phyloP scores from a whole-genome alignment of 2,113 vertebrate genomes.

The Fregetta grallaria region DNA sequence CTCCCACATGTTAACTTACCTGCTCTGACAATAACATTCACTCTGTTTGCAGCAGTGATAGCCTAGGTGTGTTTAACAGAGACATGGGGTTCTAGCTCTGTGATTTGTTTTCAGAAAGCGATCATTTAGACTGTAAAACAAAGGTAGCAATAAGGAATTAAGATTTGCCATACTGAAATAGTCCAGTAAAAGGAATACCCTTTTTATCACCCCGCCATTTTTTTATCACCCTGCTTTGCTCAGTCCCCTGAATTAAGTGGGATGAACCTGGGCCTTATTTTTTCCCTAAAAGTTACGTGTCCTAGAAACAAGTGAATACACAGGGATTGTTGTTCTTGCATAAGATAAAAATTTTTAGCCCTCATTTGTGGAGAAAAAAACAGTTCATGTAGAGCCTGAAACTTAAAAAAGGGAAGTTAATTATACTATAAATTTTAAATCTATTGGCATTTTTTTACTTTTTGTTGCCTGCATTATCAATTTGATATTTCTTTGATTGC shows the following conservation, averaged over 20 bases:
- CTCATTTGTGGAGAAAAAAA: not conserved
- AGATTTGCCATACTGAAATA: not conserved
- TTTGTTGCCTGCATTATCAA: not conserved
- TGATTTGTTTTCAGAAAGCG: not conserved
- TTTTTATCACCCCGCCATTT: not conserved
- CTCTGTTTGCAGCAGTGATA: not conserved
- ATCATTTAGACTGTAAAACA: not conserved
- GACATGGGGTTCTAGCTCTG: not conserved
- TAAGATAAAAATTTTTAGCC: not conserved
- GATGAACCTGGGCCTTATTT: not conserved
- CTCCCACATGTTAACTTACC: not conserved
- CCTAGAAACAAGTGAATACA: not conserved
- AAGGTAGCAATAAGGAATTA: not conserved
- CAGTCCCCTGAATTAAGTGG: not conserved
- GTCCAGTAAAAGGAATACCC: not conserved
- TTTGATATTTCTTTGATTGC: not conserved
- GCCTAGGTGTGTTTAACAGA: not conserved
- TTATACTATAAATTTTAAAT: not conserved
- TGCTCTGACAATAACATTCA: not conserved
- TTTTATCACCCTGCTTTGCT: not conserved
- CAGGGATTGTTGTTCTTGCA: not conserved
- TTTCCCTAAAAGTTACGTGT: not conserved
- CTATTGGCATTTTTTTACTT: not conserved
- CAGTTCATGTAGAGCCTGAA: not conserved
- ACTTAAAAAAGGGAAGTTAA: not conserved